Base-by-base conservation (phyloP, 2,888 invertebrate genomes). In the Tenthredo scrophulariae region DNA sequence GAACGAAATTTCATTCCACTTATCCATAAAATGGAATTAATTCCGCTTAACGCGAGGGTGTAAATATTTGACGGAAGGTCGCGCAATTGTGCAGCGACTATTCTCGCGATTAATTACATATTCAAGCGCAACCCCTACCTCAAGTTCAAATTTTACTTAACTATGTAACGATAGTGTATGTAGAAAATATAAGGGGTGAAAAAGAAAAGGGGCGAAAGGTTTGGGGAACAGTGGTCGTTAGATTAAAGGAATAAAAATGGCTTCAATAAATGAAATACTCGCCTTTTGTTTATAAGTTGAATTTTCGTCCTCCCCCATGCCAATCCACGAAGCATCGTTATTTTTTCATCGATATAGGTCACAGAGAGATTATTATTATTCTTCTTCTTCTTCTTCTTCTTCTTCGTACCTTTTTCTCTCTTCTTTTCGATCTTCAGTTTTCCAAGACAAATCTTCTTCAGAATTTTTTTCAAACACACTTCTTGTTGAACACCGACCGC, bases 261-360 rank as follows among this genome's bases (percentile, higher is more conserved):
- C 29, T 54, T 54, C 2, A 33, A 6, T 0, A 29, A 87, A 37
- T 72, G 84, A 87, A 87, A 91, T 91, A 91, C 91, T 91, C 91
- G 91, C 91, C 91, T 91, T 90, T 85, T 79, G 33, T 33, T 62
- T 62, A 62, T 54, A 62, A n/a, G 80, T 77, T 77, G 77, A 29
- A 33, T 54, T 54, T 54, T 50, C 33, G 6, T 50, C 77, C 15
- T 43, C 43, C 43, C 62, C 67, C 33, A 74, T 83, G 86, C 77
- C 18, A 74, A 85, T 72, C n/a, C 26, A 84, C 29, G 67, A 85
- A 84, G 77, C 67, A 58, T 74, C 62, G 70, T 43, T 18, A 15
- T 67, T 18, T 33, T 33, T 67, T 33, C 26, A 4, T 33, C 18
- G 6, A 18, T 67, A 46, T 15, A 33, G 1, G 26, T 40, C 46